Conservation (phyloP, 2,113 vertebrate species). For the Gopherus evgoodei region DNA sequence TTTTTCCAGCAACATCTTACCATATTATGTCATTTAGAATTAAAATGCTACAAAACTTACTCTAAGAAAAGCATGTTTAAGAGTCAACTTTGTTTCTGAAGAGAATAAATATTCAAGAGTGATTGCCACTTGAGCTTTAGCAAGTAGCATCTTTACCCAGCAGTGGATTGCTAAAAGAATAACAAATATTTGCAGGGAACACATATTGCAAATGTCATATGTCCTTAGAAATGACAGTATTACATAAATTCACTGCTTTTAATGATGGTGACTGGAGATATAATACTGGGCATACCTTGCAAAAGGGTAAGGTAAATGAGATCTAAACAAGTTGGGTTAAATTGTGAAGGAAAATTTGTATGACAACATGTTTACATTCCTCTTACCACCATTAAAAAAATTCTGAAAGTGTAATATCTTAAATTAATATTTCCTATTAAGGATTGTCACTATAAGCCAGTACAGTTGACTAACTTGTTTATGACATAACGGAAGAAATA, state of each 20-base stretch:
- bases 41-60: not conserved
- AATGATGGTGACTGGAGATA: too few species aligned
- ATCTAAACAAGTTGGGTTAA: not conserved
- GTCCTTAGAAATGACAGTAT: not conserved
- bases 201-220: not conserved
- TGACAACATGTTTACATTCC: not conserved
- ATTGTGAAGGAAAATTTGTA: not conserved
- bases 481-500: too few species aligned
- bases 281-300: accelerated
- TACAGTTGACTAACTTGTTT: not conserved
- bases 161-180: not conserved
- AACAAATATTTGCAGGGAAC: not conserved
- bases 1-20: not conserved
- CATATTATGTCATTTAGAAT: not conserved
- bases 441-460: not conserved
- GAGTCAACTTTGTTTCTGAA: not conserved
- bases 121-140: not conserved
- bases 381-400: not conserved
- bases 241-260: not conserved
- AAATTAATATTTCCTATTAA: not conserved
- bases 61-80: not conserved
- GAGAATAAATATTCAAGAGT: not conserved
- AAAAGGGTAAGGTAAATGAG: not conserved
- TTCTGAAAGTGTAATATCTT: not conserved
- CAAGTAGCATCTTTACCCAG: not conserved